Conservation (phyloP, 2,888 invertebrate species). For the Thera obeliscata region DNA sequence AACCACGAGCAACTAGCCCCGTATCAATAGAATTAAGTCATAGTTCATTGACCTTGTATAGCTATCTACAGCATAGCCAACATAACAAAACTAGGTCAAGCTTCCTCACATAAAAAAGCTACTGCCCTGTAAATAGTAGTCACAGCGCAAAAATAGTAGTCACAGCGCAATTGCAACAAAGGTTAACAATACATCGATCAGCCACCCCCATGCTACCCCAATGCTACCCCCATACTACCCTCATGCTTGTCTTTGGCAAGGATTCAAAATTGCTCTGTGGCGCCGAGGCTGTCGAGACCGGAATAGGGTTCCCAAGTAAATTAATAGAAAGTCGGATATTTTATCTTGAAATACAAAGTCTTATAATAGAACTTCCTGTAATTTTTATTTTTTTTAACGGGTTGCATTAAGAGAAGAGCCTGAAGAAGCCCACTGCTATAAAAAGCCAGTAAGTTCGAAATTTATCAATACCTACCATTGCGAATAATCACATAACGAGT, state of each 20-base stretch:
- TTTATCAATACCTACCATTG: no score
- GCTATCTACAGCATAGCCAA: no score
- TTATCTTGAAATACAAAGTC: background rate
- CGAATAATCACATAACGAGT: no score
- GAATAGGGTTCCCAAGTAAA: conserved; percentile 4
- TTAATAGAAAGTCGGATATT: conserved; percentile 12
- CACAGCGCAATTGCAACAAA: conserved; percentile 32
- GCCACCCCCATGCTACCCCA: conserved; percentile 33
- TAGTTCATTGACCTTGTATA: no score
- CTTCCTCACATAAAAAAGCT: conserved; percentile 25
- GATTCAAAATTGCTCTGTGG: conserved; percentile 53
- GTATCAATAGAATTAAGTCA: no score
- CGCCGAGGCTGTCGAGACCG: conserved; percentile 43
- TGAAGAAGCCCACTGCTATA: no score
- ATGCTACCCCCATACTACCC: conserved; percentile 10
- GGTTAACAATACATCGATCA: conserved; percentile 43
- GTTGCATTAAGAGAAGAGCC: no score
- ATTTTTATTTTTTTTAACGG: no score
- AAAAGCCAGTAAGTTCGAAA: no score
- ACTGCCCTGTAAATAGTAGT: conserved; percentile 8
- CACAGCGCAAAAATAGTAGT: background rate
- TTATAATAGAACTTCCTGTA: background rate
- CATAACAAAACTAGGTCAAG: conserved; percentile 16
- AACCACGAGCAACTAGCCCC: no score
- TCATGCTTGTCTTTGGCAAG: conserved; percentile 49